Percentiles rank a stretch among this genome's conserved stretches.
phyloP scores from a whole-genome alignment of 2,113 vertebrate genomes.

The Platanista minor region DNA sequence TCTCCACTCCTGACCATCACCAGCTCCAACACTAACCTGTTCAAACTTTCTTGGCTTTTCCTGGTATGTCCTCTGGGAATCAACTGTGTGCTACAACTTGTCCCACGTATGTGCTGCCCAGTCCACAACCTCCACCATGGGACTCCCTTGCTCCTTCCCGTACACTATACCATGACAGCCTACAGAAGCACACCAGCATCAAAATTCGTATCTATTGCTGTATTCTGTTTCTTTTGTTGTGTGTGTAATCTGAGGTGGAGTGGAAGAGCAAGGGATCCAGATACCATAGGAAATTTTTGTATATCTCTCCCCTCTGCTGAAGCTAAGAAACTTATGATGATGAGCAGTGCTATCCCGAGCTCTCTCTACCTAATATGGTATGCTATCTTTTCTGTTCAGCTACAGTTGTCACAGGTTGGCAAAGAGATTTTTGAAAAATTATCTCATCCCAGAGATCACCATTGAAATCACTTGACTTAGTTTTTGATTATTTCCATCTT shows the following conservation, averaged over 20 bases:
- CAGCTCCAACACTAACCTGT: background rate
- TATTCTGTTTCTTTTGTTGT: background rate
- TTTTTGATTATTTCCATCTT: background rate
- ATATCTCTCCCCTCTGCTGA: background rate
- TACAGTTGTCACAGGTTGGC: background rate
- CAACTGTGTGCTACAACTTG: background rate
- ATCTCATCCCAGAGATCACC: background rate
- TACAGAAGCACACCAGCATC: background rate
- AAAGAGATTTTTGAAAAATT: background rate
- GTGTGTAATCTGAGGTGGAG: background rate
- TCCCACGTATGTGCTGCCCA: accelerated
- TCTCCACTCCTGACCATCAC: background rate
- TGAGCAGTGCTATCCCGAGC: background rate
- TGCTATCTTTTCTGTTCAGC: background rate
- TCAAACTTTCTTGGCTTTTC: background rate
- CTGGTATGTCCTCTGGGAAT: background rate
- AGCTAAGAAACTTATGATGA: background rate
- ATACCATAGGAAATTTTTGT: background rate
- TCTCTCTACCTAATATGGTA: background rate
- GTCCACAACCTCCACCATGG: accelerated
- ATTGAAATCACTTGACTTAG: background rate
- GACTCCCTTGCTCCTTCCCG: background rate
- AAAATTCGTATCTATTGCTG: background rate
- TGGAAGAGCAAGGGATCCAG: background rate
- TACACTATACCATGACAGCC: no score